Conservation (phyloP, 2,888 invertebrate species). For the Pelosia muscerda region DNA sequence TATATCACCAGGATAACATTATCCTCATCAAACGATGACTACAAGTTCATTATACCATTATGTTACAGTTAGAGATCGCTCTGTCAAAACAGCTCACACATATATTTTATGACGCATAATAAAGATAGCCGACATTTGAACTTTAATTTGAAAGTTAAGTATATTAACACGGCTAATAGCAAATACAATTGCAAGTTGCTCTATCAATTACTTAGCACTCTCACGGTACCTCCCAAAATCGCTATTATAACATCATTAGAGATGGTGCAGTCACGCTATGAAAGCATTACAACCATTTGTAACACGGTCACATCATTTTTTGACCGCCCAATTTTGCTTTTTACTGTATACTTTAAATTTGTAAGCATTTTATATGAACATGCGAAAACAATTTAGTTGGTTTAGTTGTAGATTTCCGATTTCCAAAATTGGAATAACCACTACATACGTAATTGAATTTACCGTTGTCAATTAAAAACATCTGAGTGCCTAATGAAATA, state of each 20-base stretch:
- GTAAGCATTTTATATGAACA: slow-evolving; percentile 68
- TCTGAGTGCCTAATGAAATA: slow-evolving; percentile 58
- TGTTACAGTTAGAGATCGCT: slow-evolving; percentile 31
- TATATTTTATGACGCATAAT: slow-evolving; percentile 36
- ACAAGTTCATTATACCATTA: slow-evolving; percentile 19
- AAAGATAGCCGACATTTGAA: slow-evolving; percentile 51
- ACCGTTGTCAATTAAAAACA: slow-evolving; percentile 67
- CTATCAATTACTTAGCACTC: slow-evolving; percentile 84
- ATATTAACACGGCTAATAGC: slow-evolving; percentile 72
- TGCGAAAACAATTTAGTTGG: slow-evolving; percentile 69
- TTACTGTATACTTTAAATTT: slow-evolving; percentile 70
- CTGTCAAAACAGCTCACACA: slow-evolving; percentile 34
- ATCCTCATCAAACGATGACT: background rate
- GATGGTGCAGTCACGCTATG: slow-evolving; percentile 80
- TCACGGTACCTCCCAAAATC: slow-evolving; percentile 73
- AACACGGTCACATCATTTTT: slow-evolving; percentile 84
- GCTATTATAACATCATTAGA: slow-evolving; percentile 84
- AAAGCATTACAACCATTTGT: slow-evolving; percentile 77
- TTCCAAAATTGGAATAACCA: slow-evolving; percentile 53
- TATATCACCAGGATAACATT: background rate
- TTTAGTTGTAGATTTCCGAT: slow-evolving; percentile 60
- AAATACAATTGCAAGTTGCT: slow-evolving; percentile 72
- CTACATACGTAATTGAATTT: slow-evolving; percentile 65
- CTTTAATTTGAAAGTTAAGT: slow-evolving; percentile 52
- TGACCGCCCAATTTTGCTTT: slow-evolving; percentile 78